A percentile compares a stretch with the other conserved stretches of the same genome.
Conservation (phyloP, 2,888 invertebrate genomes). For the Acanthacorydalis orientalis region DNA sequence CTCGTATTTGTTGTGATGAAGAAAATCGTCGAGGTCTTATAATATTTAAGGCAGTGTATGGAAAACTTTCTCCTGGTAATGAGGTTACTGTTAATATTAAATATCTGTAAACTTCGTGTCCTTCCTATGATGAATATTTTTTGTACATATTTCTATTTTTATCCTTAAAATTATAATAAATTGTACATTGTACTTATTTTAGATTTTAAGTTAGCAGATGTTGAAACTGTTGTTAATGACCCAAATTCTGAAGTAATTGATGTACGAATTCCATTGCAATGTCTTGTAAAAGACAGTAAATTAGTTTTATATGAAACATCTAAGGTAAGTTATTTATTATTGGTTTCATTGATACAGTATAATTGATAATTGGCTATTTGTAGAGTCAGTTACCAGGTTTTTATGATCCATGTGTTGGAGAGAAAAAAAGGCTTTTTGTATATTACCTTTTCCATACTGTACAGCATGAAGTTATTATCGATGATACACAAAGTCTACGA, state of each 20-base stretch:
- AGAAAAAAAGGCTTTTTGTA: slow-evolving; percentile 73
- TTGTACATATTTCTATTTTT: background rate
- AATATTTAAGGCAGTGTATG: slow-evolving; percentile 70
- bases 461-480: slow-evolving; percentile 60
- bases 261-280: slow-evolving; percentile 89
- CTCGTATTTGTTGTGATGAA: slow-evolving; percentile 67
- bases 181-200: background rate
- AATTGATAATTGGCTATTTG: slow-evolving; percentile 18
- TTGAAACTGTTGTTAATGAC: background rate
- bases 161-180: background rate
- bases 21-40: slow-evolving; percentile 68
- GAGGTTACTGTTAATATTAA: slow-evolving; percentile 16
- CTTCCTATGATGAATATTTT: background rate
- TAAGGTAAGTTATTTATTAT: slow-evolving; percentile 42
- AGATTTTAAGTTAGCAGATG: background rate
- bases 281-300: slow-evolving; percentile 81
- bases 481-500: slow-evolving; percentile 64
- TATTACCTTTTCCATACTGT: slow-evolving; percentile 71
- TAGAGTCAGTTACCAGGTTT: slow-evolving; percentile 92
- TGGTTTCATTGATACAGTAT: background rate
- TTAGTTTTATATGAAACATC: slow-evolving; percentile 68
- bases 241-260: slow-evolving; percentile 49
- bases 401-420: slow-evolving; percentile 88
- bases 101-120: background rate
- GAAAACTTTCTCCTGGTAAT: slow-evolving; percentile 21